Evolutionary conservation across 2,888 invertebrate species (phyloP).

Genomic region (Polyploca ridens): DNA sequence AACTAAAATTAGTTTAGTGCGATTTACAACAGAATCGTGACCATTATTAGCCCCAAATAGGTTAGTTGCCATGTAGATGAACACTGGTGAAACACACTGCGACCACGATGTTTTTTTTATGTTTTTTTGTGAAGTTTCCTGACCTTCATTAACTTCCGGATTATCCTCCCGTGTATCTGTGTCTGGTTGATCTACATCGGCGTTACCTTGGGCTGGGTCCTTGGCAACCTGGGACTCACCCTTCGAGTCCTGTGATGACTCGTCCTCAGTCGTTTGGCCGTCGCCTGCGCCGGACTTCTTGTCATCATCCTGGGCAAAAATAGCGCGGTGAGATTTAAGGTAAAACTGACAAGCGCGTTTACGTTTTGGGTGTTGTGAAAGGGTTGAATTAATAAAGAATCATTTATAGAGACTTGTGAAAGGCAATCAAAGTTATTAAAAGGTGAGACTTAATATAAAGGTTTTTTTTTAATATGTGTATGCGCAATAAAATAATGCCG

Average conservation of each 20-base stretch:
- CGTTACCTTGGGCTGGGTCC: constrained; percentile 67
- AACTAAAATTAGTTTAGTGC: too few species aligned
- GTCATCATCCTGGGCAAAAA: constrained; percentile 74
- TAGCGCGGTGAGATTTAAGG: background rate
- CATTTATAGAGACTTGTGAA: too few species aligned
- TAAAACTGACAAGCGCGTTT: background rate
- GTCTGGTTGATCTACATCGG: constrained; percentile 73
- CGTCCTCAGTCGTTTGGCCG: constrained; percentile 80
- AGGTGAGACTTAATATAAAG: too few species aligned
- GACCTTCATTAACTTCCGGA: constrained; percentile 55
- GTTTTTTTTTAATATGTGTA: too few species aligned
- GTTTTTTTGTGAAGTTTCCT: constrained; percentile 35
- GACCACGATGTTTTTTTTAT: constrained; percentile 18
- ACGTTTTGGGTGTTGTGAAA: too few species aligned
- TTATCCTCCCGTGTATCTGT: constrained; percentile 49
- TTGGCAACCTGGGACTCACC: constrained; percentile 65
- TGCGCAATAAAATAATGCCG: too few species aligned
- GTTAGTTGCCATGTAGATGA: constrained; percentile 79
- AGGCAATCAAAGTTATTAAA: too few species aligned
- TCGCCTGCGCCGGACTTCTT: constrained; percentile 78
- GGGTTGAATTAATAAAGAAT: too few species aligned
- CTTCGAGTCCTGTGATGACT: constrained; percentile 83
- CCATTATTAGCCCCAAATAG: constrained; percentile 51
- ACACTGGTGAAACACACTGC: constrained; percentile 50
- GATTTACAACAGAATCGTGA: too few species aligned